Conservation (phyloP, 2,888 invertebrate genomes). For the Acronicta psi region DNA sequence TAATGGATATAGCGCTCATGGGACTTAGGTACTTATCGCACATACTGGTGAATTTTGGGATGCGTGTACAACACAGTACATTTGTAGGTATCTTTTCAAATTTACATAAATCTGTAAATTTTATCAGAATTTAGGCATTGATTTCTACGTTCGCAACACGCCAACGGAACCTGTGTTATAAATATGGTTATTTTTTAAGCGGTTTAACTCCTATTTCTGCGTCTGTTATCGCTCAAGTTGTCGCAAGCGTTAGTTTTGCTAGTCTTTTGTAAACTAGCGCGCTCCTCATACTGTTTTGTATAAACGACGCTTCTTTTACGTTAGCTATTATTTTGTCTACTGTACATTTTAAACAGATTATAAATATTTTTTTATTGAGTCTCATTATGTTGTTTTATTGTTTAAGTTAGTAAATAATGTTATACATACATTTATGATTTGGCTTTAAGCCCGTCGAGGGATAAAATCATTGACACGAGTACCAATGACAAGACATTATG, state of each 20-base stretch:
- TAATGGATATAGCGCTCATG: too few relatives aligned
- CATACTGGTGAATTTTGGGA: too few relatives aligned
- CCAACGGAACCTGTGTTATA: neutral
- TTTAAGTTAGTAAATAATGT: neutral
- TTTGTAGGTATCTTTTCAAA: too few relatives aligned
- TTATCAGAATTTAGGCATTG: too few relatives aligned
- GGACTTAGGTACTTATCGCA: too few relatives aligned
- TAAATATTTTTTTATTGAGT: constrained; percentile 69
- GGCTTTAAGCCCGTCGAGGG: too few relatives aligned
- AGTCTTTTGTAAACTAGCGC: constrained; percentile 54
- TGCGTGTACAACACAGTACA: too few relatives aligned
- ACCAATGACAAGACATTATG: too few relatives aligned
- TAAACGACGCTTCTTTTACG: constrained; percentile 54
- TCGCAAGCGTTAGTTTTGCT: constrained; percentile 50
- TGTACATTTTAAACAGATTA: constrained; percentile 68
- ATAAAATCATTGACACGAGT: too few relatives aligned
- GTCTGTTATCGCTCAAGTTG: constrained; percentile 46
- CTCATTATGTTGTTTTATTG: constrained; percentile 54
- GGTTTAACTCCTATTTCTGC: constrained; percentile 8
- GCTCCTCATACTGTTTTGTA: constrained; percentile 50
- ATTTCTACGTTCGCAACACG: too few relatives aligned
- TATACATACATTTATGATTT: too few relatives aligned
- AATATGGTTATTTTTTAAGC: neutral
- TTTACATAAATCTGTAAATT: too few relatives aligned
- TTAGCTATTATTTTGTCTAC: constrained; percentile 62